Evolutionary conservation across 1,140 invertebrate species (phyloP).

Genomic region (honey bee (Apis mellifera)): DNA sequence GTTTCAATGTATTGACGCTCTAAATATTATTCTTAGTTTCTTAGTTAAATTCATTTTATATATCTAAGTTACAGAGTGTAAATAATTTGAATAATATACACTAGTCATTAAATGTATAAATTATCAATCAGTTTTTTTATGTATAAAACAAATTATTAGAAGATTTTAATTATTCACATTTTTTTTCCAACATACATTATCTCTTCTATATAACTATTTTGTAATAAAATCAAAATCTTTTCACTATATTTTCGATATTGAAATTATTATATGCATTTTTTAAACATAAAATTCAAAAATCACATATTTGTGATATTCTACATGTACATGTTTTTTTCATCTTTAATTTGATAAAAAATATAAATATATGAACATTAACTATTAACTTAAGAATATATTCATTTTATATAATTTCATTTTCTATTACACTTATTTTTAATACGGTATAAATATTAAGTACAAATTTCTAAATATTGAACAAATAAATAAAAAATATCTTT

Average conservation of each 20-base stretch:
- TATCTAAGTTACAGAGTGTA: not conserved
- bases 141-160: not conserved
- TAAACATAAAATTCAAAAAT: not conserved
- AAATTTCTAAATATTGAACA: not conserved
- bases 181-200: not conserved
- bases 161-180: conserved; percentile 17
- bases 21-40: too few relatives aligned
- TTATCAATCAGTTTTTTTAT: not conserved
- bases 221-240: not conserved
- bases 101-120: conserved; percentile 36
- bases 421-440: too few relatives aligned
- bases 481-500: conserved; percentile 1
- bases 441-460: not conserved
- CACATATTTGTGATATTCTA: not conserved
- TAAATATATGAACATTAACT: not conserved
- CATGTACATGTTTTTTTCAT: too few relatives aligned
- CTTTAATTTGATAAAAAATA: not conserved
- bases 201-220: conserved; percentile 18
- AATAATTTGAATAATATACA: not conserved
- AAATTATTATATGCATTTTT: conserved; percentile 13
- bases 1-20: too few relatives aligned
- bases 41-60: conserved; percentile 26
- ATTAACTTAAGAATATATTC: too few relatives aligned
- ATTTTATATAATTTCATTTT: too few relatives aligned
- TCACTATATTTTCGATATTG: not conserved